These are phyloP conservation scores for Dermatemys mawii DNA, from an alignment of 2,113 vertebrate species.

Conservation along the genomic window DNA sequence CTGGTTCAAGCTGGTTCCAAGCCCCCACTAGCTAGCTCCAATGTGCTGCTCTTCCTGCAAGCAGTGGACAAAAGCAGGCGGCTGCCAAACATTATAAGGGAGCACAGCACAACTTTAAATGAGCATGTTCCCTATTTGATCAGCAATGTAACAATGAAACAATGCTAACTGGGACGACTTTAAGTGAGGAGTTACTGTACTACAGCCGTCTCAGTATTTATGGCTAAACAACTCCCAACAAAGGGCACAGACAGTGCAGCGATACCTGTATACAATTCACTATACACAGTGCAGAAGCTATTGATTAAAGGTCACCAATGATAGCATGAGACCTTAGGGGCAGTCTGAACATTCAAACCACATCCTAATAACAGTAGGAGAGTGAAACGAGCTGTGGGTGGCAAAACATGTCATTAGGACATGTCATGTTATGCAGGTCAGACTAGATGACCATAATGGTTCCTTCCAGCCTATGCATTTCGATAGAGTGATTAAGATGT, in stretches of 20 bases:
- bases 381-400: not conserved
- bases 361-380: not conserved
- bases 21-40: too few relatives aligned
- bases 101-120: too few relatives aligned
- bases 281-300: not conserved
- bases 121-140: too few relatives aligned
- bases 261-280: not conserved
- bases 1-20: too few relatives aligned
- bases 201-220: not conserved
- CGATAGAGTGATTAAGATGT: not conserved
- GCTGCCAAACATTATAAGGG: too few relatives aligned
- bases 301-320: not conserved
- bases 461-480: not conserved
- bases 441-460: not conserved
- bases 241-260: not conserved
- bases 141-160: too few relatives aligned
- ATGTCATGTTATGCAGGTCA: not conserved
- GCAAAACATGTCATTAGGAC: not conserved
- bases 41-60: too few relatives aligned
- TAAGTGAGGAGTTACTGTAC: too few relatives aligned
- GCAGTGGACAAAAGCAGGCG: too few relatives aligned
- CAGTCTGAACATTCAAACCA: not conserved
- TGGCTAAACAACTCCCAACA: not conserved
- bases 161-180: too few relatives aligned
- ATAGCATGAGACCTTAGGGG: not conserved